These are phyloP conservation scores for Paramuricea clavata DNA, from an alignment of 92 coral and sea anemone species.

Conservation along the genomic window DNA sequence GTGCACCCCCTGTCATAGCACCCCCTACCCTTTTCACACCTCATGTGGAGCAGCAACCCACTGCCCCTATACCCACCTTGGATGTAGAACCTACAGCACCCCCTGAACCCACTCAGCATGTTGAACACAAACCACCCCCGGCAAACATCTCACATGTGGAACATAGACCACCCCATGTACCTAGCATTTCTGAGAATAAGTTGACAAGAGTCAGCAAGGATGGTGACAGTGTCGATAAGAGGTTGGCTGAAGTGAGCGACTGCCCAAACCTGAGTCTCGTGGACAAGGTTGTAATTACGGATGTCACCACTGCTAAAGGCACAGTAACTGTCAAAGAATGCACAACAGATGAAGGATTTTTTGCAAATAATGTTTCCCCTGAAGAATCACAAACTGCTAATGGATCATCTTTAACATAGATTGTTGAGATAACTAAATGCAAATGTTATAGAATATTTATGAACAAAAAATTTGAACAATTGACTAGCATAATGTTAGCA, in stretches of 20 bases:
- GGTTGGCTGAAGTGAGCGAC: conserved; percentile 44
- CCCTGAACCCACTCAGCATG: background rate
- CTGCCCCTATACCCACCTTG: background rate
- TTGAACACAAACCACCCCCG: background rate
- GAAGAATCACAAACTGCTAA: background rate
- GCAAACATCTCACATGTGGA: background rate
- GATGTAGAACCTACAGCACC: background rate
- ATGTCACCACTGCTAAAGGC: conserved; percentile 95
- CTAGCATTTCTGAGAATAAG: conserved; percentile 20
- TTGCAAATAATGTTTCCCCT: conserved; percentile 58
- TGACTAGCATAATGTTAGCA: background rate
- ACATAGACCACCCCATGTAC: background rate
- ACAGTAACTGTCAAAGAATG: conserved; percentile 96
- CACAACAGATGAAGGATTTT: conserved; percentile 95
- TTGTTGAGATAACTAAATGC: background rate
- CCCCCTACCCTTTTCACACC: background rate
- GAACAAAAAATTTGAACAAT: background rate
- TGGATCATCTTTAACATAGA: conserved; percentile 7
- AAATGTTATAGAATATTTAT: conserved; percentile 2
- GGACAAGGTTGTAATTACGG: conserved; percentile 93
- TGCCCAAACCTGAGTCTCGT: conserved; percentile 61
- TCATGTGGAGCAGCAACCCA: background rate
- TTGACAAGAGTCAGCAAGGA: conserved; percentile 8
- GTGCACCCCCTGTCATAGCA: background rate
- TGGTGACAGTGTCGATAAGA: conserved; percentile 30